Evolutionary conservation across 2,797 vertebrate species (phyloP), one percentile per base, ranked within the genome.

Genomic region (Microcaecilia unicolor): DNA sequence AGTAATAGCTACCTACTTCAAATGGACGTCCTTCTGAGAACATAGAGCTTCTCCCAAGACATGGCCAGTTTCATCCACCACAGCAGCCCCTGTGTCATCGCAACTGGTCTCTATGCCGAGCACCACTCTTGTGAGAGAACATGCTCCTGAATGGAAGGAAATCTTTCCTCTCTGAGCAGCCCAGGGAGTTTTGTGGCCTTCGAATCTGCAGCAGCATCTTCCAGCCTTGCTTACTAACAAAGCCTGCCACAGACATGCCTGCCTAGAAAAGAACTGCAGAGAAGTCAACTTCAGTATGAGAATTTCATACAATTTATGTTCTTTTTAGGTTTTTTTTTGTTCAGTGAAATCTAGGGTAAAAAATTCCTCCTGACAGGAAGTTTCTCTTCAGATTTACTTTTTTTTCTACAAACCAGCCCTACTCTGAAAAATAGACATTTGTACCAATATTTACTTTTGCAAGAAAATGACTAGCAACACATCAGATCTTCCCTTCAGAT

Each of bases 71-170:
- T 89, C 88, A 13, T 95, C 89, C 59, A 98, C 38, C 8, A 99
- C 90, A 2, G 96, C 96, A 5, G 92, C 95, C 2, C 86, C 95
- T 0, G 95, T 99, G 30, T 99, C 96, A 24, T 99, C 95, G 13
- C 93, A 99, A 69, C 96, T 99, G 0, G 89, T 97, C 74, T 99
- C 96, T 8, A 99, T 90, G 9, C 93, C 96, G 54, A 98, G 18
- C 4, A 99, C 88, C 1, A 93, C 19, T 4, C 76, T 79, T 30
- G 58, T 50, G 22, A 14, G 41, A 8, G 4, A 53, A 3, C 0
- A 23, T 12, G 39, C 31, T n/a, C 57, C 37, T 1, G 22, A 11
- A 15, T 0, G 9, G 20, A 34, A 16, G 8, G n/a, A 23, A 30
- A 37, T 7, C 29, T 31, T 35, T 17, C 59, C 11, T 22, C 9